phyloP scores from a whole-genome alignment of 1,140 invertebrate species.

The Caenorhabditis latens region DNA sequence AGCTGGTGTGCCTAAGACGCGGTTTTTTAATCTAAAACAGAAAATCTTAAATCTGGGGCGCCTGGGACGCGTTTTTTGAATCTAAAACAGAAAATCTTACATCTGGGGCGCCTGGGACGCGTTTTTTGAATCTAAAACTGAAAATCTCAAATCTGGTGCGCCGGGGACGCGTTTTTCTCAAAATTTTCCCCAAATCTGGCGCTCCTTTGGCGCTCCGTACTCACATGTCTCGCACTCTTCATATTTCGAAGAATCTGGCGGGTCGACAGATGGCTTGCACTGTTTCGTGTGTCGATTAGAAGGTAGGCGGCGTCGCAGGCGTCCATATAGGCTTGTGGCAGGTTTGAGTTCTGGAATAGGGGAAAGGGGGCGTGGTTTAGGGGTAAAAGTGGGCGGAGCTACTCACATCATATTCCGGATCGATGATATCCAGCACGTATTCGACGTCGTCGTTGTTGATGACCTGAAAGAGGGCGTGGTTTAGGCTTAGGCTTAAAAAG shows the following conservation, averaged over 20 bases:
- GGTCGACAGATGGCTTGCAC: not conserved
- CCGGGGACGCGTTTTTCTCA: not conserved
- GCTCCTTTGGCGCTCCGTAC: not conserved
- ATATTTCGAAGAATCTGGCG: conserved; percentile 40
- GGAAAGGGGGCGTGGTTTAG: not conserved
- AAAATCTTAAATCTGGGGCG: no score
- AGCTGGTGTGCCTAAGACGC: no score
- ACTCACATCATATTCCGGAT: conserved; percentile 45
- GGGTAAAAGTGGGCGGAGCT: no score
- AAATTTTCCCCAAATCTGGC: not conserved
- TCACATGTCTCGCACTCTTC: not conserved
- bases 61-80: no score
- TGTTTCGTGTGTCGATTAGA: conserved; percentile 7
- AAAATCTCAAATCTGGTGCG: no score
- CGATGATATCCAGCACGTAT: conserved; percentile 33
- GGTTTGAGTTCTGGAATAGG: conserved; percentile 1
- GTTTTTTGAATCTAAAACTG: no score
- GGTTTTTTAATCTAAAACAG: no score
- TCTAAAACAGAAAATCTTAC: no score
- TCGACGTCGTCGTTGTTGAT: conserved; percentile 20
- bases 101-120: no score
- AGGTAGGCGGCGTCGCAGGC: conserved; percentile 26
- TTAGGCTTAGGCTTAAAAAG: no score
- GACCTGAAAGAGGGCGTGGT: not conserved
- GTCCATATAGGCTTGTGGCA: conserved; percentile 45